phyloP scores from a whole-genome alignment of 2,113 vertebrate genomes.

The Aegotheles bennettii region DNA sequence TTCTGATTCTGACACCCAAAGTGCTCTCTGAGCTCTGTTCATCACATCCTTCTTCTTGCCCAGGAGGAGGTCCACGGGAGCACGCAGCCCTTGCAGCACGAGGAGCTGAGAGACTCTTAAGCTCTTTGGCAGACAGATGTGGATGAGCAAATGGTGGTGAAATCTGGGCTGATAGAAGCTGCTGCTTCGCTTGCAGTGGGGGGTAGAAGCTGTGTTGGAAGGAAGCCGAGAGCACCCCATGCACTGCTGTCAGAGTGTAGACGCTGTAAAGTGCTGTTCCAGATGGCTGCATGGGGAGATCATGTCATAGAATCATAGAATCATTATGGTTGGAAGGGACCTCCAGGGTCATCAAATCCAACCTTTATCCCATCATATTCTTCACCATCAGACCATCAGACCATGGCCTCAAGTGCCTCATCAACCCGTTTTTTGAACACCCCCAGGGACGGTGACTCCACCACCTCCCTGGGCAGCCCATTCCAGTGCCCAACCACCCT shows the following conservation, averaged over 20 bases:
- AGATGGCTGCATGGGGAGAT: background rate
- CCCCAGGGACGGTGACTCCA: too few relatives aligned
- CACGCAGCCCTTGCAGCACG: background rate
- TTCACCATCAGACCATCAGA: too few relatives aligned
- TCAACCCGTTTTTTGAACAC: too few relatives aligned
- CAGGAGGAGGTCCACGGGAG: background rate
- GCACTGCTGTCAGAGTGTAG: background rate
- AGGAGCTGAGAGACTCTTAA: background rate
- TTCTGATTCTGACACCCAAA: background rate
- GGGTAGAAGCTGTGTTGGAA: background rate
- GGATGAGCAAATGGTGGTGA: background rate
- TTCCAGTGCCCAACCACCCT: too few relatives aligned
- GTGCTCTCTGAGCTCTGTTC: background rate
- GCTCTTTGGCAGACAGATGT: background rate
- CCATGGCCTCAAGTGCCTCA: too few relatives aligned
- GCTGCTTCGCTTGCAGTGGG: background rate
- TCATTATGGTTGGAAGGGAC: too few relatives aligned
- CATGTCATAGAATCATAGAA: background rate
- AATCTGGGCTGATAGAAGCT: background rate
- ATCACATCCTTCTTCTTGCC: background rate
- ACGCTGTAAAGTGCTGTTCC: background rate
- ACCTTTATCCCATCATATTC: too few relatives aligned
- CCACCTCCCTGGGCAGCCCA: too few relatives aligned
- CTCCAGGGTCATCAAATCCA: too few relatives aligned
- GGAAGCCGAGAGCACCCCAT: background rate